phyloP scores from a whole-genome alignment of 2,113 vertebrate species.

The Malaclemys terrapin region DNA sequence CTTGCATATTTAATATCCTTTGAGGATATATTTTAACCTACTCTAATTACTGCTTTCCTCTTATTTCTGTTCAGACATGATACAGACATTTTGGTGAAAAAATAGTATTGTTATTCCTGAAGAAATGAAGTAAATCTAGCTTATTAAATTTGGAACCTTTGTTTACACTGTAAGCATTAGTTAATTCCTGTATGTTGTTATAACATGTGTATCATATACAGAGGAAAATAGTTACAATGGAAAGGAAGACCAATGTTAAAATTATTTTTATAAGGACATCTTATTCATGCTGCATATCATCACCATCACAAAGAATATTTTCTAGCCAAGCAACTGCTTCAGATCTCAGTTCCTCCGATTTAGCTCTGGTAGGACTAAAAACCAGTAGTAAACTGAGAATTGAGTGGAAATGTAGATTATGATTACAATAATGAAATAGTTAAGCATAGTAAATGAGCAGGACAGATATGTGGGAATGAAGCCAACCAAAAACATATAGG shows the following conservation, averaged over 20 bases:
- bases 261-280: background rate
- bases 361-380: background rate
- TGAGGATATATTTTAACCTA: constrained; percentile 85
- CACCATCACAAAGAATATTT: background rate
- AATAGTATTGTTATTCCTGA: constrained; percentile 80
- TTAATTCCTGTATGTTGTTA: constrained; percentile 31
- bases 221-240: background rate
- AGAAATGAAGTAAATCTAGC: constrained; percentile 71
- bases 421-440: constrained; percentile 30
- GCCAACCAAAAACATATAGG: constrained; percentile 40
- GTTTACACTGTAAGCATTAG: constrained; percentile 54
- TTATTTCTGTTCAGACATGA: constrained; percentile 80
- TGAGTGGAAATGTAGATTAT: constrained; percentile 24
- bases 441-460: constrained; percentile 3
- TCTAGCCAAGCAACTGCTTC: background rate
- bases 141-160: constrained; percentile 71
- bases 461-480: constrained; percentile 18
- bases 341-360: background rate
- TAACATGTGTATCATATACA: background rate
- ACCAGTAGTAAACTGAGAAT: constrained; percentile 10
- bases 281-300: fast-evolving
- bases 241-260: background rate
- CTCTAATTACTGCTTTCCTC: constrained; percentile 84
- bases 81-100: constrained; percentile 77
- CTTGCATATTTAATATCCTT: constrained; percentile 86